Evolutionary conservation across 2,113 vertebrate species (phyloP).

Genomic region (Ptyas mucosa): DNA sequence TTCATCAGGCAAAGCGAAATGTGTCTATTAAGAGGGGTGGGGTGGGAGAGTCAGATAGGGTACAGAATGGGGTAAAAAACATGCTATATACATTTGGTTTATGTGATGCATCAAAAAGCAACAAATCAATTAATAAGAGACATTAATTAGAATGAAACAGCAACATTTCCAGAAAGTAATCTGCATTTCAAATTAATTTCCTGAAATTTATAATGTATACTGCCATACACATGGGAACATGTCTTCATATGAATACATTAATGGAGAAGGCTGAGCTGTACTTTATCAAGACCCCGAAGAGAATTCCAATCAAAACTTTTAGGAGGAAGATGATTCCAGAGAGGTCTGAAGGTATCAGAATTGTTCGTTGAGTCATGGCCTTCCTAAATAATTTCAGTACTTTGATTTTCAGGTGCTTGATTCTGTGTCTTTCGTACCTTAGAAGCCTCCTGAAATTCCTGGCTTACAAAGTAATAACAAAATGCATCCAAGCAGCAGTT

Average conservation of each 20-base stretch:
- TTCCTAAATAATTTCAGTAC: background rate
- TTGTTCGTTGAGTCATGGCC: background rate
- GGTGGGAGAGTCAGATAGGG: background rate
- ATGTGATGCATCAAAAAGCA: background rate
- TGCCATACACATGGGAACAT: background rate
- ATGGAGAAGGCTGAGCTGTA: background rate
- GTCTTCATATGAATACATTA: background rate
- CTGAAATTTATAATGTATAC: background rate
- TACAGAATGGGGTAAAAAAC: background rate
- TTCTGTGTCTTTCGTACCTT: conserved; percentile 12
- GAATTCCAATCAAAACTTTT: background rate
- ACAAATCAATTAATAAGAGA: background rate
- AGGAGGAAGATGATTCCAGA: background rate
- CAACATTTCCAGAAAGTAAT: background rate
- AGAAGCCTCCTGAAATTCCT: conserved; percentile 58
- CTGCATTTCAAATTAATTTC: background rate
- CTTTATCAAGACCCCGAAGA: background rate
- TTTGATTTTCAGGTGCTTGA: background rate
- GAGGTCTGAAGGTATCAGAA: background rate
- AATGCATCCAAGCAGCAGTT: conserved; percentile 68
- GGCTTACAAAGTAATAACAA: conserved; percentile 65
- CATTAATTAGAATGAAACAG: background rate
- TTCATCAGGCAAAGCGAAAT: background rate
- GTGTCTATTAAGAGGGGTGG: background rate
- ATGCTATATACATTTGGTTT: background rate